Percentiles rank a stretch among this genome's conserved stretches.
Conservation (phyloP, 2,888 invertebrate genomes). For the Drosophila vallismaia region DNA sequence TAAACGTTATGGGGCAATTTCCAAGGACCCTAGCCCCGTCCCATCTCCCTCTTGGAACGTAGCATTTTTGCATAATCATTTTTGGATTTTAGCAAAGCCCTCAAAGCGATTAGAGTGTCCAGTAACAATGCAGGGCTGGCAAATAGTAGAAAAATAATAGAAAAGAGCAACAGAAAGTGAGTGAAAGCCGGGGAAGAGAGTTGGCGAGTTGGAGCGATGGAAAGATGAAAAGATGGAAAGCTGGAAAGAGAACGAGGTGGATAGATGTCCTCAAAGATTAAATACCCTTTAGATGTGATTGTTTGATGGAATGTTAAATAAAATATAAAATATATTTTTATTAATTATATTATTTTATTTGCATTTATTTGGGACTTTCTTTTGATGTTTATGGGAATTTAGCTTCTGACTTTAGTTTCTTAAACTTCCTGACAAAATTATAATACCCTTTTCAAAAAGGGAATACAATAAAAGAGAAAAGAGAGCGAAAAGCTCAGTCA, state of each 20-base stretch:
- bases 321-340: no score
- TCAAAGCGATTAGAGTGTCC: slow-evolving; percentile 37
- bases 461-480: background rate
- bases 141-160: background rate
- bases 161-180: background rate
- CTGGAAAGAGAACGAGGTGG: no score
- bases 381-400: no score
- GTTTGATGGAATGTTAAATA: no score
- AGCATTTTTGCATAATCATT: slow-evolving; percentile 33
- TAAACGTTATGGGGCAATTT: slow-evolving; percentile 1
- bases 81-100: slow-evolving; percentile 32
- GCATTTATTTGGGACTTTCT: no score
- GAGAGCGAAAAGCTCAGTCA: background rate
- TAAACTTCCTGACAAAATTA: background rate
- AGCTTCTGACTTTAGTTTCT: no score
- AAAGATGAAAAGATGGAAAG: no score
- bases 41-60: background rate
- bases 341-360: no score
- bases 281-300: no score
- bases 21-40: background rate
- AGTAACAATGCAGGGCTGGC: slow-evolving; percentile 1
- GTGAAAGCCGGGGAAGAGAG: background rate
- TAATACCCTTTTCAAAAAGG: background rate
- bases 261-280: no score
- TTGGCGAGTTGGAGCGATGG: no score